Evolutionary conservation across 2,888 invertebrate species (phyloP).

Genomic region (Patella pellucida): DNA sequence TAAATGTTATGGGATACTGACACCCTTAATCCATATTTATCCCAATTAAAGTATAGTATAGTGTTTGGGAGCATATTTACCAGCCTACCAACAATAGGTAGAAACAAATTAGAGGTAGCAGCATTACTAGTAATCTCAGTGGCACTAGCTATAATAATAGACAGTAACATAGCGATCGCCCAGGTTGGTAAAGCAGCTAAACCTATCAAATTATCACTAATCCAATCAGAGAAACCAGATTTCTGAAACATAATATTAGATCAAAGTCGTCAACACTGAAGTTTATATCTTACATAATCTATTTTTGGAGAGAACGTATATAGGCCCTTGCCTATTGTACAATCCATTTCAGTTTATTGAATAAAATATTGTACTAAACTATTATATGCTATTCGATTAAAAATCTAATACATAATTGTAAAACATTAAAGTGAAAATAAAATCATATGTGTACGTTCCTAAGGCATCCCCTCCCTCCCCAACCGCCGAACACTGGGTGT

Average conservation of each 20-base stretch:
- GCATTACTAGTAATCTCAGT: slow-evolving; percentile 57
- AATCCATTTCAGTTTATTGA: too few relatives aligned
- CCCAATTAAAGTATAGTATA: slow-evolving; percentile 8
- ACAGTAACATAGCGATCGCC: slow-evolving; percentile 42
- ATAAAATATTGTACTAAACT: too few relatives aligned
- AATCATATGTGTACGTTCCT: too few relatives aligned
- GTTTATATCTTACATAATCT: too few relatives aligned
- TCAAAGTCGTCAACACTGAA: too few relatives aligned
- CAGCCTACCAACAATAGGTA: slow-evolving; percentile 53
- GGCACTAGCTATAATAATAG: slow-evolving; percentile 47
- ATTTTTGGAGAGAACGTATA: too few relatives aligned
- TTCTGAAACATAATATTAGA: slow-evolving; percentile 33
- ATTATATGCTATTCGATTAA: too few relatives aligned
- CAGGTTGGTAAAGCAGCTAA: slow-evolving; percentile 42
- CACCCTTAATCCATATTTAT: background rate
- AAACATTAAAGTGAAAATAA: too few relatives aligned
- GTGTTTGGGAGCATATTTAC: slow-evolving; percentile 33
- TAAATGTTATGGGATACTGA: background rate
- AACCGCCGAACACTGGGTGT: too few relatives aligned
- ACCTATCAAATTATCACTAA: slow-evolving; percentile 44
- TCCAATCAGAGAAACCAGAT: slow-evolving; percentile 53
- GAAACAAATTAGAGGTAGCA: slow-evolving; percentile 53
- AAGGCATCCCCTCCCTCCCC: too few relatives aligned
- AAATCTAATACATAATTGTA: too few relatives aligned
- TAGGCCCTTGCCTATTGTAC: too few relatives aligned